Evolutionary conservation across 2,797 vertebrate species (phyloP).

Genomic region (Hirundo rustica): DNA sequence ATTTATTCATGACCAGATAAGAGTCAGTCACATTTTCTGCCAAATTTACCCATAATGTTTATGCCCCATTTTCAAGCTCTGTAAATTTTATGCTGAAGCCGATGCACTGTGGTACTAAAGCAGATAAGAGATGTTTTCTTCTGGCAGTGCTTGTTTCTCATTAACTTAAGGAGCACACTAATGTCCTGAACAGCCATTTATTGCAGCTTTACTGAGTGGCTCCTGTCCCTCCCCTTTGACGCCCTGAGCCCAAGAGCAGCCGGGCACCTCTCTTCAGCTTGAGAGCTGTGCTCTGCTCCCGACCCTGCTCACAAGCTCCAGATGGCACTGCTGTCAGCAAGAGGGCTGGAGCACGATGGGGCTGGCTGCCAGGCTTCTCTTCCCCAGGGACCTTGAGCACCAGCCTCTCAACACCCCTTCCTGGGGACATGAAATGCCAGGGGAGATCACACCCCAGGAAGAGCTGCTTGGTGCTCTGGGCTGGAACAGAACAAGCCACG

Average conservation of each 20-base stretch:
- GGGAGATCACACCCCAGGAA: neutral
- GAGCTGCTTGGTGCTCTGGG: neutral
- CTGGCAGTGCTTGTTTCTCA: conserved; percentile 70
- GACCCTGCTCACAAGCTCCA: neutral
- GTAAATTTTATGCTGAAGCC: conserved; percentile 79
- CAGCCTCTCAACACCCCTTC: neutral
- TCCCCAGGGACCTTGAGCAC: neutral
- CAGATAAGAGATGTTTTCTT: conserved; percentile 72
- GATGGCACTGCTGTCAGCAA: neutral
- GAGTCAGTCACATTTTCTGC: conserved; percentile 78
- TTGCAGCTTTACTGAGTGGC: conserved; percentile 32
- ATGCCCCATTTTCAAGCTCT: conserved; percentile 79
- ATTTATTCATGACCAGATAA: conserved; percentile 79
- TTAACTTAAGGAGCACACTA: conserved; percentile 69
- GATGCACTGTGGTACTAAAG: conserved; percentile 68
- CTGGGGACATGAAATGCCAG: neutral
- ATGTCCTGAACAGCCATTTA: conserved; percentile 63
- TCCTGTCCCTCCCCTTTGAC: conserved; percentile 19
- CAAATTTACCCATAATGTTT: conserved; percentile 80
- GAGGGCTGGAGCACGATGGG: neutral
- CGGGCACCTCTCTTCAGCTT: neutral
- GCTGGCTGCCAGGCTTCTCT: neutral
- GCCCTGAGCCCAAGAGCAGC: neutral
- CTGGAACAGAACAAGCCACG: neutral
- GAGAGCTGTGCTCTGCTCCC: neutral